A percentile compares a stretch with the other conserved stretches of the same genome.
Conservation (phyloP, 2,888 invertebrate species). For the Tiliacea citrago region DNA sequence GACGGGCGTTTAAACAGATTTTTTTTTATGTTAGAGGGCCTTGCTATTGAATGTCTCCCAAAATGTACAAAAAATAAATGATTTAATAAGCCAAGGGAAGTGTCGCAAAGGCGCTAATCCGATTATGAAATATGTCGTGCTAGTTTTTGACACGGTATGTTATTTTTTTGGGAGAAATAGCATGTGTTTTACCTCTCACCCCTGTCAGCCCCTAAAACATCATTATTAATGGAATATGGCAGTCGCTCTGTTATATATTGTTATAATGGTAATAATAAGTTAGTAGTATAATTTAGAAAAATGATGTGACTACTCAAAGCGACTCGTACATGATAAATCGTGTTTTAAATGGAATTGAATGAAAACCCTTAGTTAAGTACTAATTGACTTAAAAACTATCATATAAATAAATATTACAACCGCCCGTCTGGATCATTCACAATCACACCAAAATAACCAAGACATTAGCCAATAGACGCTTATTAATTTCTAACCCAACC, state of each 20-base stretch:
- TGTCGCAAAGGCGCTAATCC: slow-evolving; percentile 46
- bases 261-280: neutral
- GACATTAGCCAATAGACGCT: slow-evolving; percentile 49
- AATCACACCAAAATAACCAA: slow-evolving; percentile 33
- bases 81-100: slow-evolving; percentile 28
- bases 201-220: slow-evolving; percentile 10
- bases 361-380: too few relatives aligned
- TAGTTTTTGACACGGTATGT: slow-evolving; percentile 35
- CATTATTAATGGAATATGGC: slow-evolving; percentile 19
- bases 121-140: slow-evolving; percentile 51
- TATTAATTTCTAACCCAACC: slow-evolving; percentile 63
- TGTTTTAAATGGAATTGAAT: too few relatives aligned
- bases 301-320: neutral
- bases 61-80: slow-evolving; percentile 32
- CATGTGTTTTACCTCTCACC: slow-evolving; percentile 52
- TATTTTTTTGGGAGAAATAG: slow-evolving; percentile 45
- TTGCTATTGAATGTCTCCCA: neutral
- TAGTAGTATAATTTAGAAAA: neutral
- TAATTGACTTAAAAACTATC: too few relatives aligned
- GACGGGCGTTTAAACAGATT: slow-evolving; percentile 50
- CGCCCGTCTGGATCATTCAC: slow-evolving; percentile 28
- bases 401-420: too few relatives aligned
- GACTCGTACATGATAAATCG: too few relatives aligned
- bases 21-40: neutral
- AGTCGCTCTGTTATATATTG: neutral